Conservation (phyloP, 2,113 vertebrate species). For the Gasterosteus nipponicus region DNA sequence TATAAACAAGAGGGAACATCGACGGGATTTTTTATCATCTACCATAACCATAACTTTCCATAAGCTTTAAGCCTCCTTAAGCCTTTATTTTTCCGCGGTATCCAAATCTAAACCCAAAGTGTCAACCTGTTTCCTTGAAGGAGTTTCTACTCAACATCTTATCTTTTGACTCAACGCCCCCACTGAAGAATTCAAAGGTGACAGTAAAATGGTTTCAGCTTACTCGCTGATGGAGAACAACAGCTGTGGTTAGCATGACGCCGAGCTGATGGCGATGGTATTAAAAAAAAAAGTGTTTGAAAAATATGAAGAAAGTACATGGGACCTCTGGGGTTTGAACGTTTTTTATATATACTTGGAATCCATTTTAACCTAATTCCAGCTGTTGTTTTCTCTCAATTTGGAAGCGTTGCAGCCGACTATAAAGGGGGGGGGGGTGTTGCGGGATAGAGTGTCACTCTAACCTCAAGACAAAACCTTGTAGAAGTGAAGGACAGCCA, state of each 20-base stretch:
- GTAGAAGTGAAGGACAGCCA: constrained; percentile 20
- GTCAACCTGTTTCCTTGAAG: not conserved
- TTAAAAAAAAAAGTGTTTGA: not conserved
- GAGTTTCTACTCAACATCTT: not conserved
- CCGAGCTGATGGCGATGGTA: not conserved
- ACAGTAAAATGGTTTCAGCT: not conserved
- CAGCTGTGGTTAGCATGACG: constrained; percentile 26
- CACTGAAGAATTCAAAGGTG: not conserved
- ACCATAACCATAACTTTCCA: not conserved
- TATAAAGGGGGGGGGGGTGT: not conserved
- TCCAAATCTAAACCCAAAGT: not conserved
- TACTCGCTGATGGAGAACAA: constrained; percentile 7
- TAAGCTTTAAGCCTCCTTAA: not conserved
- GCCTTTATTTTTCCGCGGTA: not conserved
- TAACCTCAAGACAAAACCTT: constrained; percentile 21
- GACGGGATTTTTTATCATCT: not conserved
- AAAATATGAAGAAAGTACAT: not conserved
- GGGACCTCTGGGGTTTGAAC: not conserved
- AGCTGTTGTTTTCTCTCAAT: not conserved
- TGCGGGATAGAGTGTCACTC: not conserved
- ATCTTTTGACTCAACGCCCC: not conserved
- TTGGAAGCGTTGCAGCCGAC: not conserved
- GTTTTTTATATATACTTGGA: not conserved
- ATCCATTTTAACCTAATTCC: not conserved
- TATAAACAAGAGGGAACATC: not conserved